Conservation (phyloP, 53 echinoderm and acorn worm genomes). For the Apostichopus leukothele region DNA sequence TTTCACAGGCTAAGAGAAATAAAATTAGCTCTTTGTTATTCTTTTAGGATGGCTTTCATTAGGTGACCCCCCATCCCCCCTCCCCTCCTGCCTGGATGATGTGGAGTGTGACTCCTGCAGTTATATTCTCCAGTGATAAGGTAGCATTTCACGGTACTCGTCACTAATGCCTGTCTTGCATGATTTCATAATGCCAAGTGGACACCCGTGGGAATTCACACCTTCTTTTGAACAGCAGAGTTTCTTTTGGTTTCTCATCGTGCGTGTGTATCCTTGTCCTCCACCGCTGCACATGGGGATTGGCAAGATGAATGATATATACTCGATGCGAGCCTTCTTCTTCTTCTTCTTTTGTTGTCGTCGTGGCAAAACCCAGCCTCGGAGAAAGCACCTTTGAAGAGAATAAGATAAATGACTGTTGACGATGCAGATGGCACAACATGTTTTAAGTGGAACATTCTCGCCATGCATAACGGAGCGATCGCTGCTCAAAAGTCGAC, state of each 20-base stretch:
- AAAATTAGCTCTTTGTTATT: too few relatives aligned
- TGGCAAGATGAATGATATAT: background rate
- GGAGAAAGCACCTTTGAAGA: background rate
- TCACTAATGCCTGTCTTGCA: background rate
- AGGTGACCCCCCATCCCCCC: too few relatives aligned
- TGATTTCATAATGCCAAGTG: background rate
- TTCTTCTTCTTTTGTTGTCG: background rate
- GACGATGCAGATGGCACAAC: background rate
- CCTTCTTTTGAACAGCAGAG: background rate
- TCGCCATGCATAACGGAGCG: background rate
- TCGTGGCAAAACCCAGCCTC: background rate
- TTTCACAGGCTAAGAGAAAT: too few relatives aligned
- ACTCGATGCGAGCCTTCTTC: background rate
- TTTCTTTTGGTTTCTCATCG: too few relatives aligned
- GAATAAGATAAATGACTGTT: background rate
- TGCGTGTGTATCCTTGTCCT: background rate
- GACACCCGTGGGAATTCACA: background rate
- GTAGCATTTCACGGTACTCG: background rate
- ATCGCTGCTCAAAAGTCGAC: background rate
- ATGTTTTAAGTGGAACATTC: slow-evolving; percentile 7
- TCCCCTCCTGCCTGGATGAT: too few relatives aligned
- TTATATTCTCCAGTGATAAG: too few relatives aligned
- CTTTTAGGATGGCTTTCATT: too few relatives aligned
- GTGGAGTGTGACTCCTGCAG: too few relatives aligned
- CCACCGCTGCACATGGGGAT: background rate